A percentile compares a stretch with the other conserved stretches of the same genome.
These are phyloP conservation scores for Leguminivora glycinivorella DNA, from an alignment of 1,140 invertebrate genomes.

Conservation along the genomic window DNA sequence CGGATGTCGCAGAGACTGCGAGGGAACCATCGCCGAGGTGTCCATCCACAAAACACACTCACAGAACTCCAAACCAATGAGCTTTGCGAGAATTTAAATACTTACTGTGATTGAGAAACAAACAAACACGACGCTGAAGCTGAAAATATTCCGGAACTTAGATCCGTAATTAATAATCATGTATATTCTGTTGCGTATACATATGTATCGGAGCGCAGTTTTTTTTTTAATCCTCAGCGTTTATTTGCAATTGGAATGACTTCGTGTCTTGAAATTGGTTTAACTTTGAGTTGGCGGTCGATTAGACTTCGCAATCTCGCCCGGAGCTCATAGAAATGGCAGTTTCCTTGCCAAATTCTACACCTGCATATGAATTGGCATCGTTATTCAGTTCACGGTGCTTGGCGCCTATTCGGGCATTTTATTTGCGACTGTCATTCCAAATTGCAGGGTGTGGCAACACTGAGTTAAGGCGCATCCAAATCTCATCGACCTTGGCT, in stretches of 20 bases:
- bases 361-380: constrained; percentile 50
- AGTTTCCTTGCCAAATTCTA: constrained; percentile 9
- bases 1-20: too few species aligned
- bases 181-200: too few species aligned
- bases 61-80: too few species aligned
- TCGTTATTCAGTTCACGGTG: constrained; percentile 52
- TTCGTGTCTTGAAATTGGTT: not conserved
- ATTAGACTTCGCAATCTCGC: not conserved
- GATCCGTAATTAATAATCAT: too few species aligned
- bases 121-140: too few species aligned
- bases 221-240: not conserved
- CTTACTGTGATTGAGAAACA: too few species aligned
- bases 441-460: constrained; percentile 45
- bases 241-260: not conserved
- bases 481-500: not conserved
- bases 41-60: too few species aligned
- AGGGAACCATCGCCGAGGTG: too few species aligned
- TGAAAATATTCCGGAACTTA: too few species aligned
- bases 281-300: not conserved
- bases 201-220: not conserved
- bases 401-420: constrained; percentile 50
- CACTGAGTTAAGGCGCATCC: constrained; percentile 29
- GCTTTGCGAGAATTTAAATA: too few species aligned
- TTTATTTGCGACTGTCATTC: constrained; percentile 54
- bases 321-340: constrained; percentile 2